These are phyloP conservation scores for Apodemia mormo DNA, from an alignment of 2,888 invertebrate species.

Conservation along the genomic window DNA sequence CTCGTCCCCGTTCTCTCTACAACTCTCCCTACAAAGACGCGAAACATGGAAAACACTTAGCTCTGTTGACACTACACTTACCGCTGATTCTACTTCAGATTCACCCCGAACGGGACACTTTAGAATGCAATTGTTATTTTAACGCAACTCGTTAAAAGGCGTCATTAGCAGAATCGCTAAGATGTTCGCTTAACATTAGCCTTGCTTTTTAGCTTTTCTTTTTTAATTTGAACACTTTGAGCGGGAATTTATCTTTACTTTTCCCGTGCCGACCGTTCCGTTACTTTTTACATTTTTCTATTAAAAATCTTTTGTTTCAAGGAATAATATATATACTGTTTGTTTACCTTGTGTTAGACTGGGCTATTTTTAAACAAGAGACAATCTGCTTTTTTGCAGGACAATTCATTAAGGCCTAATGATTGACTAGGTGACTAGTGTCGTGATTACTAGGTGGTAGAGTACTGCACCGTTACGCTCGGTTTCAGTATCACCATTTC, in stretches of 20 bases:
- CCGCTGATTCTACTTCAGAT: constrained; percentile 57
- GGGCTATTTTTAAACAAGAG: no score
- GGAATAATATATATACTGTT: no score
- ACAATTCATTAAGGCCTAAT: no score
- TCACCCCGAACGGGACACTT: constrained; percentile 50
- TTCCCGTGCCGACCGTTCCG: neutral
- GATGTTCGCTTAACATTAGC: constrained; percentile 30
- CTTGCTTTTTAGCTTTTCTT: constrained; percentile 22
- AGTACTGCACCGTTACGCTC: no score
- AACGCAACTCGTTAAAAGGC: constrained; percentile 30
- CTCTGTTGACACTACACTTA: constrained; percentile 78
- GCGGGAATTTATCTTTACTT: neutral
- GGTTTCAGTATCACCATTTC: no score
- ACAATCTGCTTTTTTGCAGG: no score
- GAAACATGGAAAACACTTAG: constrained; percentile 74
- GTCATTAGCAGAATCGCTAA: constrained; percentile 24
- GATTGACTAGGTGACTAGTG: no score
- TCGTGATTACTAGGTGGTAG: no score
- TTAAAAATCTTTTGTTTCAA: no score
- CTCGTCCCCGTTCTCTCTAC: constrained; percentile 25
- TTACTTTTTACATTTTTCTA: no score
- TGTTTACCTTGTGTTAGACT: no score
- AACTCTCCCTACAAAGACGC: constrained; percentile 65
- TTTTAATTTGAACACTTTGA: constrained; percentile 4
- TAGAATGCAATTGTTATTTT: constrained; percentile 43